A percentile compares a stretch with the other conserved stretches of the same genome.
Evolutionary conservation across 2,113 vertebrate genomes (phyloP).

Genomic region (Anolis carolinensis): DNA sequence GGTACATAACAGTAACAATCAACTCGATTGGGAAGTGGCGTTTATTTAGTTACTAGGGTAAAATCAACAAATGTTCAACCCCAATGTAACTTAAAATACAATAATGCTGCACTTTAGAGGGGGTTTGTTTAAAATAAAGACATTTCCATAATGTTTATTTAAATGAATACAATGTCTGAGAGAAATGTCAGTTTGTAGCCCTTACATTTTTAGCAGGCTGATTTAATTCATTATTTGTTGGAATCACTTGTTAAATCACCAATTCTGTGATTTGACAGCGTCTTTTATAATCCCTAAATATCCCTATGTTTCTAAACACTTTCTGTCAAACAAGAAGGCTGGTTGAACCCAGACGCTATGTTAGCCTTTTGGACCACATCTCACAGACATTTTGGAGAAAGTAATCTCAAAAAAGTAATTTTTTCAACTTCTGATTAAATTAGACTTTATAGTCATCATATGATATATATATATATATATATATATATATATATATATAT

Average conservation of each 20-base stretch:
- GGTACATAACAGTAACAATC: neutral
- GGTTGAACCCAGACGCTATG: too few relatives aligned
- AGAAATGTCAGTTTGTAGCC: neutral
- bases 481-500: too few relatives aligned
- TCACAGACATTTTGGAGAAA: too few relatives aligned
- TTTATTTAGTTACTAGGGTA: conserved; percentile 38
- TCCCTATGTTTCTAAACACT: neutral
- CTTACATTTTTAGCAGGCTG: neutral
- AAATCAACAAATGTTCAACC: conserved; percentile 51
- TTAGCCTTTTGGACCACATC: too few relatives aligned
- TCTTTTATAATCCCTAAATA: neutral
- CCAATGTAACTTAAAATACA: conserved; percentile 55
- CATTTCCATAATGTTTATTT: neutral
- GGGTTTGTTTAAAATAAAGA: too few relatives aligned
- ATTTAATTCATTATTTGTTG: neutral
- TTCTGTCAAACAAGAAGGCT: neutral
- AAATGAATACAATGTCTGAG: neutral
- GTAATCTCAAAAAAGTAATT: too few relatives aligned
- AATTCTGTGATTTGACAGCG: neutral
- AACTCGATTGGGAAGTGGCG: conserved; percentile 14
- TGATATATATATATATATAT: too few relatives aligned
- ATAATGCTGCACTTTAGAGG: conserved; percentile 52
- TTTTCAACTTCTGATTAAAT: neutral
- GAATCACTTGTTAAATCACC: too few relatives aligned
- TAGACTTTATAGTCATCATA: neutral